phyloP scores from a whole-genome alignment of 2,888 invertebrate species.

The Linyphia triangularis region DNA sequence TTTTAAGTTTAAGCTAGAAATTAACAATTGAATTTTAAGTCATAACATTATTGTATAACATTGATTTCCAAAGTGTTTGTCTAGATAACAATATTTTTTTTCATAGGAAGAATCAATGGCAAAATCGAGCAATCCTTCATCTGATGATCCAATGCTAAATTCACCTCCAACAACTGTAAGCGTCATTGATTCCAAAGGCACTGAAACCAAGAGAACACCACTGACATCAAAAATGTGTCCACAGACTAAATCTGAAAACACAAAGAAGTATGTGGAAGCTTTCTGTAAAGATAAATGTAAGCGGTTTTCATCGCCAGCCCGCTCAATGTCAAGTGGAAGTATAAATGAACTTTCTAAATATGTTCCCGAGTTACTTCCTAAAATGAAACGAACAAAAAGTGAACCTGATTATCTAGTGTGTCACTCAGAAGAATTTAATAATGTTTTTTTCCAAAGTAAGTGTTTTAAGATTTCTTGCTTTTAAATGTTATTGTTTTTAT shows the following conservation, averaged over 20 bases:
- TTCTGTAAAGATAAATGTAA: constrained; percentile 29
- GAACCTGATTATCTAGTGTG: constrained; percentile 49
- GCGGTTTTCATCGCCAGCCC: constrained; percentile 4
- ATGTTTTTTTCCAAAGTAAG: constrained; percentile 58
- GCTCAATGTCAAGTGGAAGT: constrained; percentile 45
- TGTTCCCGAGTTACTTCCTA: neutral
- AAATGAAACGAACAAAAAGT: constrained; percentile 30
- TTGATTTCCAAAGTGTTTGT: no score
- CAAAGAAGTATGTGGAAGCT: constrained; percentile 32
- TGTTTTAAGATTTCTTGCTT: neutral
- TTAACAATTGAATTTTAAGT: no score
- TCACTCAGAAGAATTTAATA: constrained; percentile 45
- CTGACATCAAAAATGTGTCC: constrained; percentile 15
- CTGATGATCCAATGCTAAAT: constrained; percentile 14
- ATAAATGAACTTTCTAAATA: constrained; percentile 23
- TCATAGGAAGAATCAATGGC: constrained; percentile 15
- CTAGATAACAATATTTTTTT: no score
- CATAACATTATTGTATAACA: no score
- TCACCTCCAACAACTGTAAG: constrained; percentile 23
- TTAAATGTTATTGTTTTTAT: neutral
- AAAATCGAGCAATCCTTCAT: constrained; percentile 8
- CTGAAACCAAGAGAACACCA: neutral
- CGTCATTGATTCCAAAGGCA: constrained; percentile 14
- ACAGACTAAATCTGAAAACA: constrained; percentile 45
- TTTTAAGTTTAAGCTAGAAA: no score